Evolutionary conservation across 1,140 invertebrate species (phyloP).

Genomic region (Stratiolaelaps scimitus): DNA sequence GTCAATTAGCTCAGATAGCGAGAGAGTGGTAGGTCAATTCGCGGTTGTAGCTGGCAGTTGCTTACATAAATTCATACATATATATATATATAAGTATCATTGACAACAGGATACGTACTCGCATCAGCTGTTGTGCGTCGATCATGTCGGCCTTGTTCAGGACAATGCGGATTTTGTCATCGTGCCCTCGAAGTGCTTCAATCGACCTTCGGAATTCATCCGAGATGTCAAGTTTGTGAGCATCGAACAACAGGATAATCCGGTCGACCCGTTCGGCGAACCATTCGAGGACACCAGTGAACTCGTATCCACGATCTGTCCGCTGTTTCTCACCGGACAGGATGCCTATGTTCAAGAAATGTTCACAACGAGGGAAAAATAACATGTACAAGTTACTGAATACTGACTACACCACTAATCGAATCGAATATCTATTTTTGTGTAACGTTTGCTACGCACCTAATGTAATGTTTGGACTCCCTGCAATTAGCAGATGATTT

Average conservation of each 20-base stretch:
- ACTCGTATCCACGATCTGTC: conserved; percentile 53
- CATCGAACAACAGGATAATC: conserved; percentile 60
- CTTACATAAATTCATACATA: no score
- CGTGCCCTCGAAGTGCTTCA: conserved; percentile 53
- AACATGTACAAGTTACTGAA: background rate
- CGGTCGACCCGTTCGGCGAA: conserved; percentile 59
- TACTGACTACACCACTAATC: no score
- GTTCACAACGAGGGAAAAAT: background rate
- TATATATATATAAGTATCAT: no score
- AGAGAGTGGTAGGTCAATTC: no score
- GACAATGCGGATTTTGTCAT: conserved; percentile 60
- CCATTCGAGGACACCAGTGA: conserved; percentile 58
- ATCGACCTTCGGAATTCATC: conserved; percentile 56
- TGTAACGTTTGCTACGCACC: no score
- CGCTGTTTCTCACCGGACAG: conserved; percentile 50
- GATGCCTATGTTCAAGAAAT: conserved; percentile 40
- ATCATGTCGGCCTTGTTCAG: conserved; percentile 63
- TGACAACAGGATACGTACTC: conserved; percentile 39
- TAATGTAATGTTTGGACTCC: no score
- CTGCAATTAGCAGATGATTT: no score
- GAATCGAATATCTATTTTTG: no score
- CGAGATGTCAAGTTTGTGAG: conserved; percentile 61
- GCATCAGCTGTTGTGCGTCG: conserved; percentile 58
- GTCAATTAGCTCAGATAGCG: no score
- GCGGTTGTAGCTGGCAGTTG: no score